phyloP scores from a whole-genome alignment of 2,797 vertebrate genomes.

The Hephaestus fuliginosus region DNA sequence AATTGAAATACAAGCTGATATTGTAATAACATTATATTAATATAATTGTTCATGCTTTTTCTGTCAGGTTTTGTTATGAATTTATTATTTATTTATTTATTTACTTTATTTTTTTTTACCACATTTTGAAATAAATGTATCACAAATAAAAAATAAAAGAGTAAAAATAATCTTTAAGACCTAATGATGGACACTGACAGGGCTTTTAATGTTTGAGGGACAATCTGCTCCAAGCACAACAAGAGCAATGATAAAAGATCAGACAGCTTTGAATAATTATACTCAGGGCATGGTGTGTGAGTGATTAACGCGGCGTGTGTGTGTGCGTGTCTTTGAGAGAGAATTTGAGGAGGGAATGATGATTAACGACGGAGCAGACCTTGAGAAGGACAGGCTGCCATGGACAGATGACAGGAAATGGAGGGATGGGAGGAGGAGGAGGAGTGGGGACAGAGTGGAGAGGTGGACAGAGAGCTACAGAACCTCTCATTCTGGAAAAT shows the following conservation, averaged over 20 bases:
- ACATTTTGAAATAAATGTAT: constrained; percentile 1
- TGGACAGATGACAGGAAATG: constrained; percentile 81
- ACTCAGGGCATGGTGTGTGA: constrained; percentile 42
- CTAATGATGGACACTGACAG: constrained; percentile 61
- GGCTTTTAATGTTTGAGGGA: constrained; percentile 54
- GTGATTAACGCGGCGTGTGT: constrained; percentile 56
- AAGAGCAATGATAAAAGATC: constrained; percentile 67
- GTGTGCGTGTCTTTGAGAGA: constrained; percentile 2
- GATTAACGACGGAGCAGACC: constrained; percentile 72
- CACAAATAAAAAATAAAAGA: neutral
- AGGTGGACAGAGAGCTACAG: constrained; percentile 50
- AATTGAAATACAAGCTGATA: too few relatives aligned
- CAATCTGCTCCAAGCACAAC: constrained; percentile 70
- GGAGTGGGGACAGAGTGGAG: constrained; percentile 32
- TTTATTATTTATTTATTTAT: neutral
- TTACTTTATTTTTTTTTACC: neutral
- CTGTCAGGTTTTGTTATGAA: neutral
- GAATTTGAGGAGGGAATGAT: constrained; percentile 62
- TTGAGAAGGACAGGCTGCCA: constrained; percentile 73
- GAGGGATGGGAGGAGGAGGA: constrained; percentile 60
- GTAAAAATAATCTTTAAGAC: constrained; percentile 46
- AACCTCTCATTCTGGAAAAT: constrained; percentile 61
- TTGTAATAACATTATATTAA: too few relatives aligned
- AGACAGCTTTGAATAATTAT: constrained; percentile 76
- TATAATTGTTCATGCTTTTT: neutral